Evolutionary conservation across 2,797 vertebrate species (phyloP).

Genomic region (Enteromius viviparus): DNA sequence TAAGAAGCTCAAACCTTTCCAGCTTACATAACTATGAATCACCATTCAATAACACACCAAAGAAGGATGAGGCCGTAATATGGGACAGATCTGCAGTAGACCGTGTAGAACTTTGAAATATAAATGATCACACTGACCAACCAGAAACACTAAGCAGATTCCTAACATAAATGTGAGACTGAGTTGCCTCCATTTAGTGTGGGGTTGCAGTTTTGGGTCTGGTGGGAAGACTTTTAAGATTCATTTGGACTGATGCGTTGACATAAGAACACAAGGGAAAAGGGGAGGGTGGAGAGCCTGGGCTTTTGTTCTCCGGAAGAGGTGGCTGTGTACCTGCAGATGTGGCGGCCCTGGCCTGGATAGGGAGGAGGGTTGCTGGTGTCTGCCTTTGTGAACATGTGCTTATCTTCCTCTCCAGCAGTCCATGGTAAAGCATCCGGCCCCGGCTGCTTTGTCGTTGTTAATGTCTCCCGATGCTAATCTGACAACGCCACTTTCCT

Average conservation of each 20-base stretch:
- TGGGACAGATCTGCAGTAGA: slow-evolving; percentile 49
- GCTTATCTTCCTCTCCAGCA: slow-evolving; percentile 80
- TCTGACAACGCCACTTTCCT: slow-evolving; percentile 78
- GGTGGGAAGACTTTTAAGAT: background rate
- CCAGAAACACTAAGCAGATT: background rate
- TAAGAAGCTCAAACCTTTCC: slow-evolving; percentile 65
- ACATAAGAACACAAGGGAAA: slow-evolving; percentile 1
- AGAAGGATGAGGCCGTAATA: slow-evolving; percentile 59
- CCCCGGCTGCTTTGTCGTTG: slow-evolving; percentile 73
- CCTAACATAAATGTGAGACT: slow-evolving; percentile 7
- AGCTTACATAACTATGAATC: slow-evolving; percentile 73
- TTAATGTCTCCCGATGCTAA: slow-evolving; percentile 83
- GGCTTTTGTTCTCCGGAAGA: slow-evolving; percentile 71
- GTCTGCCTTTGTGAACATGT: slow-evolving; percentile 68
- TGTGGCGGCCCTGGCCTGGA: slow-evolving; percentile 66
- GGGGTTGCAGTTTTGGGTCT: background rate
- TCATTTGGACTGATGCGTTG: slow-evolving; percentile 7
- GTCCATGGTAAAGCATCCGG: slow-evolving; percentile 74
- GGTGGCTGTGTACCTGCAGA: slow-evolving; percentile 76
- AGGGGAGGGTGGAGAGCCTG: slow-evolving; percentile 1
- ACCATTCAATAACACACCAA: slow-evolving; percentile 62
- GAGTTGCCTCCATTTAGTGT: background rate
- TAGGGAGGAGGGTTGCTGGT: slow-evolving; percentile 43
- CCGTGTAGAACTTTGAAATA: slow-evolving; percentile 17
- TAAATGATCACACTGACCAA: background rate